These are phyloP conservation scores for Orientallactaga bullata DNA, from an alignment of 2,113 vertebrate genomes.

Conservation along the genomic window DNA sequence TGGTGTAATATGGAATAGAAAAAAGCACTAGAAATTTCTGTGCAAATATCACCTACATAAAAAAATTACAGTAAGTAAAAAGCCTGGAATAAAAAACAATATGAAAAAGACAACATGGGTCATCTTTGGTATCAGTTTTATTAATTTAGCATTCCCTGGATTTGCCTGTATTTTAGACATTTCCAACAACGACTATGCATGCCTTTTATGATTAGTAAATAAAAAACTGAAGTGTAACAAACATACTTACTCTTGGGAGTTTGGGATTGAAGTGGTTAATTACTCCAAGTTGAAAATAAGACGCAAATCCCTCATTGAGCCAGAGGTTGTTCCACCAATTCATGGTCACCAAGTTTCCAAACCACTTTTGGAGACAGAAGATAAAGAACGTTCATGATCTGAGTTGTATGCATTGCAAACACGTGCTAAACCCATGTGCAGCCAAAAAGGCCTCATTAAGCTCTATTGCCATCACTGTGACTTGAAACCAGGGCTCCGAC, in stretches of 20 bases:
- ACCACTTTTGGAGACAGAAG: slow-evolving; percentile 87
- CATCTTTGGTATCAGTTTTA: slow-evolving; percentile 5
- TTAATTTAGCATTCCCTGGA: slow-evolving; percentile 19
- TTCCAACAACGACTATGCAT: not conserved
- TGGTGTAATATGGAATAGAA: not conserved
- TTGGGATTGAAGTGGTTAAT: slow-evolving; percentile 79
- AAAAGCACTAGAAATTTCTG: not conserved
- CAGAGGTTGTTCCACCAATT: slow-evolving; percentile 92
- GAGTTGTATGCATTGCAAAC: slow-evolving; percentile 28
- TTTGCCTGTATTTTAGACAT: slow-evolving; percentile 13
- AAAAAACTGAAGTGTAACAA: slow-evolving; percentile 27
- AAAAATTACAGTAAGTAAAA: slow-evolving; percentile 20
- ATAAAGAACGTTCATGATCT: slow-evolving; percentile 45
- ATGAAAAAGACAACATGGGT: not conserved
- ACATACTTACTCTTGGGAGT: slow-evolving; percentile 84
- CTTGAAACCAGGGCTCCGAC: not conserved
- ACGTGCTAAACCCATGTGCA: not conserved
- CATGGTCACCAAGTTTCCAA: slow-evolving; percentile 93
- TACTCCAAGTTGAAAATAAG: slow-evolving; percentile 86
- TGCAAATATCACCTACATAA: not conserved
- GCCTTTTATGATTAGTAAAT: not conserved
- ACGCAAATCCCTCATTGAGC: slow-evolving; percentile 90
- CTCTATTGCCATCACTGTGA: slow-evolving; percentile 50
- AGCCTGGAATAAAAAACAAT: not conserved
- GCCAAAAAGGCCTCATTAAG: not conserved